Evolutionary conservation across 1,140 invertebrate species (phyloP).

Genomic region (Xylocopa sonorina): DNA sequence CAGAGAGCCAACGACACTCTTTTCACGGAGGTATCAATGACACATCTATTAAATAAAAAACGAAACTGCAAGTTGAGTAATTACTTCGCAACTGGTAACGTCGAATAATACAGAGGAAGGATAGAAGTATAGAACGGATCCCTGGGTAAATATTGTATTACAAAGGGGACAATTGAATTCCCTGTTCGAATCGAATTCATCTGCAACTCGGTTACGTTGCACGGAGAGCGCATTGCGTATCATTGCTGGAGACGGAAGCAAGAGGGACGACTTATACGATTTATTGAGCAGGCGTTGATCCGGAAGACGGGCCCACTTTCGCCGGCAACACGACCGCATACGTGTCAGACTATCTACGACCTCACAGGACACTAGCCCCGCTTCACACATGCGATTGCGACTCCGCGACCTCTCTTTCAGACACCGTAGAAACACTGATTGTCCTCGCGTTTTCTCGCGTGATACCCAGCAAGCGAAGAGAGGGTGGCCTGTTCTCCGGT

Average conservation of each 20-base stretch:
- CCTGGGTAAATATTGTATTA: too few species aligned
- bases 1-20: background rate
- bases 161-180: background rate
- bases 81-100: background rate
- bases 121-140: too few species aligned
- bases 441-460: constrained; percentile 46
- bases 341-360: constrained; percentile 27
- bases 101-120: background rate
- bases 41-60: background rate
- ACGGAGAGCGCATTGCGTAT: constrained; percentile 6
- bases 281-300: constrained; percentile 50
- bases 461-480: background rate
- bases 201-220: background rate
- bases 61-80: background rate
- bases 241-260: constrained; percentile 35
- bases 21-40: background rate
- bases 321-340: constrained; percentile 1
- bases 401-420: constrained; percentile 25
- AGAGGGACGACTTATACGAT: constrained; percentile 32
- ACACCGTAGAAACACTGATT: constrained; percentile 35
- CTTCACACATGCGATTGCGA: constrained; percentile 38
- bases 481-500: background rate
- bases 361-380: constrained; percentile 24
- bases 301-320: constrained; percentile 51
- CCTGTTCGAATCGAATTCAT: background rate